Base-by-base conservation (phyloP, 2,888 invertebrate species). In the Venusia cambrica region DNA sequence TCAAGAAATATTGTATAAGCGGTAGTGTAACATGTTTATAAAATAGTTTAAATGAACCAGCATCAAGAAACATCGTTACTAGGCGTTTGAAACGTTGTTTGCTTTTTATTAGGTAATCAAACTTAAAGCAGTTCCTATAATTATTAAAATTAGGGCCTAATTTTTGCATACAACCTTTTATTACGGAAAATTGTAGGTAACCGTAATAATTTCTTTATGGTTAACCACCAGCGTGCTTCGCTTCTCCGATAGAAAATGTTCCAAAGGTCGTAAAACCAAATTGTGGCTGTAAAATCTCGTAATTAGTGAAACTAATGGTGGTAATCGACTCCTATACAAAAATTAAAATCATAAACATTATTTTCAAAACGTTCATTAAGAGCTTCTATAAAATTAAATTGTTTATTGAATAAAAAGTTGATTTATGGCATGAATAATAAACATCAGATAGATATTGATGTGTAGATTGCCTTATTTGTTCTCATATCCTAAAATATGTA, bases 231-330 rank as follows among this genome's bases (percentile, higher is more conserved):
- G 63, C 52, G 59, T 52, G 57, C 59, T 71, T 58, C 54, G 65
- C 62, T 50, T 60, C 57, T 51, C 66, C 57, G 67, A 75, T 75
- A 78, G 68, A 67, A 77, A 70, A 79, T 67, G 68, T 72, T 74
- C 65, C 66, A 70, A 75, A 60, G 62, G 62, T 58, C 73, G 73
- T 84, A 84, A 85, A 85, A 74, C 59, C 55, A 60, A 73, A 83
- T 77, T 67, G 76, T 64, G 59, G 75, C 57, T 66, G 62, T 85
- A 79, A 83, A 85, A 71, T 61, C 44, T 65, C 56, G 66, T 80
- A 79, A 85, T 87, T 80, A 85, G 80, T 84, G 81, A 76, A 77
- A 83, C 85, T 81, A 81, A 83, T 84, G 62, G 66, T 36, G 42
- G 66, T 73, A 73, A 79, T 78, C 61, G 65, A 71, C 74, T 76